A percentile compares a stretch with the other conserved stretches of the same genome.
Evolutionary conservation across 2,797 vertebrate genomes (phyloP).

Genomic region (Karalla daura): DNA sequence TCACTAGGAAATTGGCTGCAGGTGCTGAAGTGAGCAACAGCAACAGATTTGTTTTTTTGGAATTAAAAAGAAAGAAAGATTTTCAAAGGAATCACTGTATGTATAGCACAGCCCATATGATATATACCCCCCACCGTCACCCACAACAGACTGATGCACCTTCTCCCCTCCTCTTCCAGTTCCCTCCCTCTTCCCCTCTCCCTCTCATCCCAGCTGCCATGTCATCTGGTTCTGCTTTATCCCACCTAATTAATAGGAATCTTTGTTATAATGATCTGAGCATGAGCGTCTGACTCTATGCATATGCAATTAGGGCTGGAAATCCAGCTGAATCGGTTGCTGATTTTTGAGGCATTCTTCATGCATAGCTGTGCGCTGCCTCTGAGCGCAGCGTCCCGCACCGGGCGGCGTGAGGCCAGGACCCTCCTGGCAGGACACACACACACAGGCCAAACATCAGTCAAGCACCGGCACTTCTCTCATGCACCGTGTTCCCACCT

Average conservation of each 20-base stretch:
- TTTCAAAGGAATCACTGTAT: background rate
- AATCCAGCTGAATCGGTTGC: slow-evolving; percentile 76
- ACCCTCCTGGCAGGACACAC: slow-evolving; percentile 51
- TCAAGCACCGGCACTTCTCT: slow-evolving; percentile 38
- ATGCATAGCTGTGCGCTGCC: slow-evolving; percentile 44
- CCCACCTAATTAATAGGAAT: slow-evolving; percentile 88
- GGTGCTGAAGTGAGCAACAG: slow-evolving; percentile 52
- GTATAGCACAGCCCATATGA: slow-evolving; percentile 7
- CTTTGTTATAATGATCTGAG: slow-evolving; percentile 87
- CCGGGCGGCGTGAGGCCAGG: slow-evolving; percentile 23
- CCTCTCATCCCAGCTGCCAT: slow-evolving; percentile 77
- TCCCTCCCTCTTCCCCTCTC: slow-evolving; percentile 68
- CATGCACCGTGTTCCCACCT: slow-evolving; percentile 20
- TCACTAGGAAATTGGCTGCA: slow-evolving; percentile 58
- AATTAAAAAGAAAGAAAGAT: background rate
- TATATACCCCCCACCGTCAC: slow-evolving; percentile 21
- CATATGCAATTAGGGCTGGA: slow-evolving; percentile 81
- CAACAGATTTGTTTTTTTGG: slow-evolving; percentile 29
- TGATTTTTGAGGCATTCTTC: slow-evolving; percentile 59
- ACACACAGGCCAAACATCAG: slow-evolving; percentile 56
- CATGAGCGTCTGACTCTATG: slow-evolving; percentile 81
- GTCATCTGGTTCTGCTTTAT: slow-evolving; percentile 84
- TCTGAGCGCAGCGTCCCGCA: slow-evolving; percentile 46
- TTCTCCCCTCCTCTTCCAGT: slow-evolving; percentile 58
- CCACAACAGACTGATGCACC: slow-evolving; percentile 60